These are phyloP conservation scores for Platynereis dumerilii DNA, from an alignment of 2,888 invertebrate genomes.

Conservation along the genomic window DNA sequence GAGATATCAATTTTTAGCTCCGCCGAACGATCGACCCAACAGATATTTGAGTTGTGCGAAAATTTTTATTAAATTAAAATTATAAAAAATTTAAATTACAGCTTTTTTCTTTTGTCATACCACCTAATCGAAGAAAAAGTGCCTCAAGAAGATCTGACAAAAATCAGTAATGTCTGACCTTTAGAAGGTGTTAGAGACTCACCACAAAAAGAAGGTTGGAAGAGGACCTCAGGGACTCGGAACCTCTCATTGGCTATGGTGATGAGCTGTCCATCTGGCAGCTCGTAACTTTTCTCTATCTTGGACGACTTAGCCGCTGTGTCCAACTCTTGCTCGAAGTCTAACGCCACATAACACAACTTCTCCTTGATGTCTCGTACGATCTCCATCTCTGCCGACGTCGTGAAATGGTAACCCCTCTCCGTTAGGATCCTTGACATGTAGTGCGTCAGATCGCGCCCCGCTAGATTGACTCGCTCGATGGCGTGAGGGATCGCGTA, in stretches of 20 bases:
- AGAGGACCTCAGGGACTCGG: conserved; percentile 8
- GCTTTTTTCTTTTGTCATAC: too few relatives aligned
- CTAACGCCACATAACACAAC: neutral
- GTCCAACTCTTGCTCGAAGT: conserved; percentile 1
- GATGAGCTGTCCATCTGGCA: neutral
- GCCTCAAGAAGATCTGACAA: too few relatives aligned
- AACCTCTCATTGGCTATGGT: conserved; percentile 2
- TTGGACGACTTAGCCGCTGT: neutral
- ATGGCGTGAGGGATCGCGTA: conserved; percentile 48
- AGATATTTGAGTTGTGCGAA: too few relatives aligned
- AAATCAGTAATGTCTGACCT: too few relatives aligned
- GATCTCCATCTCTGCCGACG: conserved; percentile 1
- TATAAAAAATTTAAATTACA: too few relatives aligned
- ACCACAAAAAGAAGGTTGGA: conserved; percentile 6
- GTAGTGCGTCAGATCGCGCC: conserved; percentile 22
- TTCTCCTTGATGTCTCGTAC: conserved; percentile 4
- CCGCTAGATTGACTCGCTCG: conserved; percentile 5
- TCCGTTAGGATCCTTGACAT: conserved; percentile 44
- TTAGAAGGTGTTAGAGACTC: too few relatives aligned
- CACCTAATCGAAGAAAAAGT: too few relatives aligned
- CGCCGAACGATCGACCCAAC: too few relatives aligned
- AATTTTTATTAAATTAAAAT: too few relatives aligned
- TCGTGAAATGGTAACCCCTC: conserved; percentile 64
- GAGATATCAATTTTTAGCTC: too few relatives aligned
- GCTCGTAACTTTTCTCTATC: conserved; percentile 1